Evolutionary conservation across 2,888 invertebrate genomes (phyloP), one percentile per base, ranked within the genome.

Genomic region (Dryobota labecula): DNA sequence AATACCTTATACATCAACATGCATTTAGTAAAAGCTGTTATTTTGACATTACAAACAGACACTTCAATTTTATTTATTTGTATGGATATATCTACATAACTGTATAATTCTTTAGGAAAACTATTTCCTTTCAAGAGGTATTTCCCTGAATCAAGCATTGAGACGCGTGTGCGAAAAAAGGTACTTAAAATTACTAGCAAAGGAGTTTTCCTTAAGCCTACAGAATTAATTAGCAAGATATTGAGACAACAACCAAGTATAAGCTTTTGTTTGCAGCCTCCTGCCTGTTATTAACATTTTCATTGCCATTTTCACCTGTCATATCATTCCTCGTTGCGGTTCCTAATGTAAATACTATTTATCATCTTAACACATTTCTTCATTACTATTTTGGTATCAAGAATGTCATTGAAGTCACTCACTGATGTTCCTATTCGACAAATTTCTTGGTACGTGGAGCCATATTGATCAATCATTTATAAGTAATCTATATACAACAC

Each of bases 171-270:
- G 13, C 38, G 24, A 41, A 73, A 68, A 58, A 63, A 51, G 49
- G 80, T 65, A 58, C 57, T 47, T 76, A 68, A 51, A 80, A 68
- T 72, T 61, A 47, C 63, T 71, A 65, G 24, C 61, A 65, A 69
- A 56, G 30, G 54, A 69, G 58, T 53, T 67, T 67, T 67, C 65
- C 61, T 73, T 62, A 68, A 49, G 70, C 57, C 61, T 66, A 45
- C 65, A 43, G 62, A 80, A 78, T 81, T 77, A 77, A 73, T 80
- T 67, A 69, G 41, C 41, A 24, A 70, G 61, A 73, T 67, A 70
- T 69, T 68, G 56, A 70, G 43, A 73, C 60, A 63, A 78, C 69
- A 69, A 66, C 18, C 24, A 56, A 67, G 65, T 38, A 54, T 45
- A 70, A 13, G 63, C 27, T 70, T 72, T 72, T 68, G 61, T 67